Evolutionary conservation across 2,113 vertebrate genomes (phyloP).

Genomic region (Cyphomyrus plagiostoma): DNA sequence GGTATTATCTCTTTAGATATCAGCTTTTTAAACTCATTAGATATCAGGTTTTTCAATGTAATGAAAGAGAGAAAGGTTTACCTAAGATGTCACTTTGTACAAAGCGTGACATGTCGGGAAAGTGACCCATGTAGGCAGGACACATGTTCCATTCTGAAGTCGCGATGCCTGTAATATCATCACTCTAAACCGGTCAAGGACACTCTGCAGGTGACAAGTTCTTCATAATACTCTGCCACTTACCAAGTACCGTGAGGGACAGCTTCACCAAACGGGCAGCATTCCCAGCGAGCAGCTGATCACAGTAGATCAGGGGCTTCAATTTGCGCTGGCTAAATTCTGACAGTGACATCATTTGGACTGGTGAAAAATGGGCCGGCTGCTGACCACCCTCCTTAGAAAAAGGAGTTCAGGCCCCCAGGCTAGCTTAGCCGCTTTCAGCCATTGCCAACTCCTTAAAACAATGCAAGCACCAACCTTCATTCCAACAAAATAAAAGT

Average conservation of each 20-base stretch:
- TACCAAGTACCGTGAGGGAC: background rate
- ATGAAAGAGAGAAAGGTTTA: conserved; percentile 17
- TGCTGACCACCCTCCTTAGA: background rate
- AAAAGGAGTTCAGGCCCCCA: background rate
- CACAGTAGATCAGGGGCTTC: background rate
- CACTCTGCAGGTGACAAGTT: background rate
- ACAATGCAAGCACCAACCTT: background rate
- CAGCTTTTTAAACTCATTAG: conserved; percentile 13
- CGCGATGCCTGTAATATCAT: background rate
- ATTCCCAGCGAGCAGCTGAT: background rate
- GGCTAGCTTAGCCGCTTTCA: background rate
- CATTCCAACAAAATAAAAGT: background rate
- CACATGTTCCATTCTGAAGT: background rate
- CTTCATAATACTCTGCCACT: conserved; percentile 20
- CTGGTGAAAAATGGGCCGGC: background rate
- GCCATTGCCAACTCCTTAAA: background rate
- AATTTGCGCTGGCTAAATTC: conserved; percentile 40
- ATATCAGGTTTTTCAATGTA: conserved; percentile 23
- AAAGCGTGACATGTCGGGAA: background rate
- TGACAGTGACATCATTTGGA: conserved; percentile 36
- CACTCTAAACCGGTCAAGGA: background rate
- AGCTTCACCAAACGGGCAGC: background rate
- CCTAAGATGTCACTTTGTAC: conserved; percentile 5
- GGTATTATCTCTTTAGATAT: conserved; percentile 28
- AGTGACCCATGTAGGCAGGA: background rate